Evolutionary conservation across 2,797 vertebrate species (phyloP).

Genomic region (Octomys mimax): DNA sequence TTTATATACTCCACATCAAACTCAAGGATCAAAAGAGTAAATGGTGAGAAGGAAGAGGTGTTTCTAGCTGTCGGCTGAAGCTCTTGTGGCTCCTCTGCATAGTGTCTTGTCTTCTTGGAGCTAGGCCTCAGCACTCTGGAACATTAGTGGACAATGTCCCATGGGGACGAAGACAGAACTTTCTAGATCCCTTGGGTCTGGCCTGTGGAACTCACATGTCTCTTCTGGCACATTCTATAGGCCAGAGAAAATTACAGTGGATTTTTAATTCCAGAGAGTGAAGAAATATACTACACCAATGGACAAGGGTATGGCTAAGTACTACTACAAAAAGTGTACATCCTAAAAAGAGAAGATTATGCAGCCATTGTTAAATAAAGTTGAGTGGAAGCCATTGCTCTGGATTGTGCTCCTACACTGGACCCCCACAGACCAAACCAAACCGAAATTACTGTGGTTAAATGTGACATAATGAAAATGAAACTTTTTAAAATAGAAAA

Average conservation of each 20-base stretch:
- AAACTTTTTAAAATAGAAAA: conserved; percentile 7
- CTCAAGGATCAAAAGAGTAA: too few species aligned
- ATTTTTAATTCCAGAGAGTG: not conserved
- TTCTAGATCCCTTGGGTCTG: not conserved
- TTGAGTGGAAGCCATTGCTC: not conserved
- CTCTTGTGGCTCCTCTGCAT: not conserved
- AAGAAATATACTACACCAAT: not conserved
- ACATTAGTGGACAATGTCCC: not conserved
- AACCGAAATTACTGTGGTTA: not conserved
- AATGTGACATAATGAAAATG: not conserved
- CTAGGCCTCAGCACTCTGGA: not conserved
- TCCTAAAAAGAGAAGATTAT: not conserved
- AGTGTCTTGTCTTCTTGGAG: not conserved
- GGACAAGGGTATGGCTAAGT: not conserved
- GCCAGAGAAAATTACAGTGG: not conserved
- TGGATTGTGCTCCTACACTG: not conserved
- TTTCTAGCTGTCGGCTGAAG: not conserved
- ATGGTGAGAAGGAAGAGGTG: too few species aligned
- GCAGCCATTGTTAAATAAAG: not conserved
- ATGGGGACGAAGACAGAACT: not conserved
- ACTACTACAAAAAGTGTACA: not conserved
- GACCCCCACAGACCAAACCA: not conserved
- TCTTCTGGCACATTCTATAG: conserved; percentile 4
- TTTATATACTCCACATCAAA: too few species aligned
- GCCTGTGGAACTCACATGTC: not conserved